Evolutionary conservation across 2,797 vertebrate genomes (phyloP), one percentile per base, ranked within the genome.

Genomic region (Arnoldichthys spilopterus): DNA sequence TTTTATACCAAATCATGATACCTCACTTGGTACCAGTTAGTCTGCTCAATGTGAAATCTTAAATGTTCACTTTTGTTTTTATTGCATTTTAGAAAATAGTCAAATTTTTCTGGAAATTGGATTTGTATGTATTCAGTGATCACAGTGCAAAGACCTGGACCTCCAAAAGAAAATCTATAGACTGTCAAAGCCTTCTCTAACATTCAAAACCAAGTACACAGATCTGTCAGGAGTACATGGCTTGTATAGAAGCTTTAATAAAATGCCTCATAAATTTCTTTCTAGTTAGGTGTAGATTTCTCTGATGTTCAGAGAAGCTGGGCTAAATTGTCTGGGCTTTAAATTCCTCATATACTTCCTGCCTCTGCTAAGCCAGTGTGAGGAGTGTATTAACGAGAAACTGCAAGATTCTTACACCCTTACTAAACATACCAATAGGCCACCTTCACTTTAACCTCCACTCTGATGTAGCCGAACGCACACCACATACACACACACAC

Each of bases 271-370:
- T 18, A 51, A 18, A 51, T 18, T 51, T 20, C 3, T 18, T 8
- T 58, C n/a, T 58, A 43, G 40, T 43, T 43, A 43, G 40, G 3
- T 37, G 3, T 12, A 4, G 5, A 18, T 26, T 6, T 61, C 15
- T 40, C 62, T 64, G 62, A 63, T 34, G 28, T 37, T 18, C 59
- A 51, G 47, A 63, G 47, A 32, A 37, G 32, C 32, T 71, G 13
- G 32, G 34, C 54, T n/a, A 49, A 28, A 72, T 86, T 81, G 84
- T 86, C 84, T 76, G 75, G 67, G 61, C 85, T 85, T 86, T 80
- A 88, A 87, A 92, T 91, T 93, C 90, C 91, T 91, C 90, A 89
- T 86, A 74, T 89, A 88, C 87, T 77, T 85, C 49, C 1, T 64
- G 85, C 24, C 28, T 30, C 74, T 88, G 79, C 86, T 90, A 90